Evolutionary conservation across 2,888 invertebrate genomes (phyloP).

Genomic region (Gonocerus acuteangulatus): DNA sequence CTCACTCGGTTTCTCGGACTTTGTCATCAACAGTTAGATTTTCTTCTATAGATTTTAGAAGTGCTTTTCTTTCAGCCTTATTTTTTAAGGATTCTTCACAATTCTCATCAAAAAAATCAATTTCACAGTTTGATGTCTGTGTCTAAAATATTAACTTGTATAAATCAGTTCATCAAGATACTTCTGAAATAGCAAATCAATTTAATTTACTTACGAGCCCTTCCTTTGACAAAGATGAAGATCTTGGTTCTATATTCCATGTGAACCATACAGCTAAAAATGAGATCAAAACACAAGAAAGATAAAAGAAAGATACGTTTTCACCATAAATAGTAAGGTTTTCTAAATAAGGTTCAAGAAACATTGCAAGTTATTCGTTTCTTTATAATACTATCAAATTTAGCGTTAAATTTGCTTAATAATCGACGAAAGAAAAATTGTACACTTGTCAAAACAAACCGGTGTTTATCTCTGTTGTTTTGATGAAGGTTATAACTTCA

Average conservation of each 20-base stretch:
- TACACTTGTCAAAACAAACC: background rate
- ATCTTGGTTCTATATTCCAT: conserved; percentile 2
- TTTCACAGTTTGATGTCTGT: no score
- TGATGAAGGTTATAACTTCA: no score
- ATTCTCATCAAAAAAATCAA: background rate
- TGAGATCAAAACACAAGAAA: conserved; percentile 13
- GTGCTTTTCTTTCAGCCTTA: background rate
- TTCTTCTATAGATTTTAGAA: background rate
- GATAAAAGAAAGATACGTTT: conserved; percentile 15
- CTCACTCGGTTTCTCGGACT: background rate
- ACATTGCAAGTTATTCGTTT: background rate
- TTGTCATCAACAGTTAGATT: conserved; percentile 3
- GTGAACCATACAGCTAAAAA: conserved; percentile 16
- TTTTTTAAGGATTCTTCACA: background rate
- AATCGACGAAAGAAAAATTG: no score
- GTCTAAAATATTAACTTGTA: no score
- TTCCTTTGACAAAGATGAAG: background rate
- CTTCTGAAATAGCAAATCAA: background rate
- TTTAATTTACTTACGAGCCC: background rate
- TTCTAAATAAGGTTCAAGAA: background rate
- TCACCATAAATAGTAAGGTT: conserved; percentile 8
- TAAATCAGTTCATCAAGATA: no score
- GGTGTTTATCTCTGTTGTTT: background rate
- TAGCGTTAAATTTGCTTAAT: no score
- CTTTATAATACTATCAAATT: background rate